Evolutionary conservation across 2,113 vertebrate genomes (phyloP).

Genomic region (Sinocyclocheilus anshuiensis): DNA sequence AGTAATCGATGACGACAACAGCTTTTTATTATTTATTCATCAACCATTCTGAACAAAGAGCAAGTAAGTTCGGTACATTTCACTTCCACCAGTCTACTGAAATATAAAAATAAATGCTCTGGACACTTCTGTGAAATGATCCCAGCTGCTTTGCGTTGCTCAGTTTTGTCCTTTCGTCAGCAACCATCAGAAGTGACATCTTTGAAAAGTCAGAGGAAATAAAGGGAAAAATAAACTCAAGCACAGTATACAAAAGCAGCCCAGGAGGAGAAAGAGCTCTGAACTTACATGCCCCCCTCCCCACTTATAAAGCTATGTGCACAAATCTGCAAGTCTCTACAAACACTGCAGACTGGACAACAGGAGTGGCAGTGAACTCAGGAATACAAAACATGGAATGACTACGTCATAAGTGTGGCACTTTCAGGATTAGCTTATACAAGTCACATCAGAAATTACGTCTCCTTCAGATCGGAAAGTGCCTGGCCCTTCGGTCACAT

Average conservation of each 20-base stretch:
- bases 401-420: conserved; percentile 86
- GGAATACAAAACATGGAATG: conserved; percentile 87
- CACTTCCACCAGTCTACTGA: conserved; percentile 79
- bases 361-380: conserved; percentile 72
- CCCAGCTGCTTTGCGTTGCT: conserved; percentile 69
- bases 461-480: conserved; percentile 68
- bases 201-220: conserved; percentile 39
- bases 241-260: conserved; percentile 34
- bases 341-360: conserved; percentile 83
- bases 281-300: conserved; percentile 57
- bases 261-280: conserved; percentile 55
- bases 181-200: conserved; percentile 44
- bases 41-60: conserved; percentile 63
- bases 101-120: conserved; percentile 88
- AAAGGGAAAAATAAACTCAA: conserved; percentile 1
- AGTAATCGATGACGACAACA: not conserved
- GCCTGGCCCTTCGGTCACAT: conserved; percentile 60
- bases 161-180: conserved; percentile 58
- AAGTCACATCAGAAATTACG: conserved; percentile 67
- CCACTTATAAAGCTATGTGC: conserved; percentile 84
- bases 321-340: conserved; percentile 81
- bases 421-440: conserved; percentile 87
- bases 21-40: conserved; percentile 48
- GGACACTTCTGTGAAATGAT: conserved; percentile 61
- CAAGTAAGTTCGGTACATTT: conserved; percentile 63